Percentiles rank a stretch among this genome's conserved stretches.
These are phyloP conservation scores for Drosophila mojavensis DNA, from an alignment of 1,140 invertebrate species.

Conservation along the genomic window DNA sequence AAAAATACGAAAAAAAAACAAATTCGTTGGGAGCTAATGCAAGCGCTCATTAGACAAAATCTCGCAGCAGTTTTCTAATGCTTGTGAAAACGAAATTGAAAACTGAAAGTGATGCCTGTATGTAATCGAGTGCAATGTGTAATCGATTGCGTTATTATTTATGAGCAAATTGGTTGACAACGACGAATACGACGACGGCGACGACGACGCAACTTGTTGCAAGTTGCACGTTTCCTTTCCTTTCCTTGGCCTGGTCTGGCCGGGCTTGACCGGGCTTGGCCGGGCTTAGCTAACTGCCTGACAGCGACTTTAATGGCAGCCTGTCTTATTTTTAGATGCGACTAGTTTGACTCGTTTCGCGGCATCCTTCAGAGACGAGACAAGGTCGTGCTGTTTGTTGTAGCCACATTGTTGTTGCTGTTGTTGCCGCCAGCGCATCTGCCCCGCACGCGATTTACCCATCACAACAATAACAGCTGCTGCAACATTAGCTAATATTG, in stretches of 20 bases:
- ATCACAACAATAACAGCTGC: constrained; percentile 16
- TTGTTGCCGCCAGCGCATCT: constrained; percentile 47
- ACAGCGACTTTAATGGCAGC: constrained; percentile 40
- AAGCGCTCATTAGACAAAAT: constrained; percentile 12
- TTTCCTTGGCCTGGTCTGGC: constrained; percentile 16
- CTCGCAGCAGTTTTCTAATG: constrained; percentile 28
- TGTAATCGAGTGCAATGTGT: constrained; percentile 15
- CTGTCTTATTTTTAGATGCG: constrained; percentile 69
- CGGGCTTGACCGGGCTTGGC: constrained; percentile 2
- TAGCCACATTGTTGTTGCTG: constrained; percentile 30
- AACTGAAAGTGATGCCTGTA: constrained; percentile 60
- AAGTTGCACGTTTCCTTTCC: constrained; percentile 53
- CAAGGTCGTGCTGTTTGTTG: constrained; percentile 61
- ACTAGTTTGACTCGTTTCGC: constrained; percentile 71
- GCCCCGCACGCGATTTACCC: constrained; percentile 61
- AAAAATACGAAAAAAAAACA: not conserved
- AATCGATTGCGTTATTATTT: constrained; percentile 53
- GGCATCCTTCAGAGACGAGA: constrained; percentile 56
- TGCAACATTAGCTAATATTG: constrained; percentile 15
- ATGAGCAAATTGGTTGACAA: constrained; percentile 47
- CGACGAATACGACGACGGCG: not conserved
- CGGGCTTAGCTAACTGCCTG: not conserved
- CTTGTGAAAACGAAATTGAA: constrained; percentile 32
- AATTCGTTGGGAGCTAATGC: not conserved
- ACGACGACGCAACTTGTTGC: constrained; percentile 21